Percentiles rank a stretch among this genome's conserved stretches.
phyloP scores from a whole-genome alignment of 2,113 vertebrate species.

The Zapus hudsonius region DNA sequence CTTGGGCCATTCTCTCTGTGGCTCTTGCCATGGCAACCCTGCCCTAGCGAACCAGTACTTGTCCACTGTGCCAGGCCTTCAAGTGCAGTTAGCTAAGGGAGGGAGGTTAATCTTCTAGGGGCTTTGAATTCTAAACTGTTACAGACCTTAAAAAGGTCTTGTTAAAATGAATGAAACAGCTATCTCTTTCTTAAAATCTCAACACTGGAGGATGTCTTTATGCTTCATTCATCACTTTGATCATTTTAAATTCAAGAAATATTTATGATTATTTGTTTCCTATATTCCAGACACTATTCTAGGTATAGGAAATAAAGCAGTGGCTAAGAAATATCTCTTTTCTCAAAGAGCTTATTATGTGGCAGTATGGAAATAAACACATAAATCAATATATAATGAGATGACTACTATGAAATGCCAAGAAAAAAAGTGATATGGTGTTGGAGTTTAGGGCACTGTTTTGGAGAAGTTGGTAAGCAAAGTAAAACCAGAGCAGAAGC shows the following conservation, averaged over 20 bases:
- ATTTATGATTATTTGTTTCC: neutral
- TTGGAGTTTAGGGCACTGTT: neutral
- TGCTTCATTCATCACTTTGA: neutral
- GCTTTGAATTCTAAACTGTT: neutral
- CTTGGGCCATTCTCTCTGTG: neutral
- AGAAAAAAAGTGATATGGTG: neutral
- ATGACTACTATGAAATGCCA: constrained; percentile 13
- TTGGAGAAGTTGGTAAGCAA: neutral
- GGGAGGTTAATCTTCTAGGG: neutral
- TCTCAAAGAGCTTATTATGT: neutral
- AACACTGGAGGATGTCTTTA: neutral
- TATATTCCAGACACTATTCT: neutral
- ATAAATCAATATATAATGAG: neutral
- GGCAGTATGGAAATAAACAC: neutral
- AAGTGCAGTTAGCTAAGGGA: neutral
- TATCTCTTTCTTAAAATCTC: neutral
- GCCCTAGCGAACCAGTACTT: neutral
- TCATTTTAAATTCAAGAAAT: neutral
- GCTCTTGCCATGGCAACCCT: neutral
- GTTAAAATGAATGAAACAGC: neutral
- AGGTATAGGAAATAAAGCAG: neutral
- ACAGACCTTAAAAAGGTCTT: neutral
- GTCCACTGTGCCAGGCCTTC: neutral
- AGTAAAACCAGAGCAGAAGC: neutral
- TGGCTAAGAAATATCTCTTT: neutral